phyloP scores from a whole-genome alignment of 2,888 invertebrate species.

The Liopterus haemorrhoidalis region DNA sequence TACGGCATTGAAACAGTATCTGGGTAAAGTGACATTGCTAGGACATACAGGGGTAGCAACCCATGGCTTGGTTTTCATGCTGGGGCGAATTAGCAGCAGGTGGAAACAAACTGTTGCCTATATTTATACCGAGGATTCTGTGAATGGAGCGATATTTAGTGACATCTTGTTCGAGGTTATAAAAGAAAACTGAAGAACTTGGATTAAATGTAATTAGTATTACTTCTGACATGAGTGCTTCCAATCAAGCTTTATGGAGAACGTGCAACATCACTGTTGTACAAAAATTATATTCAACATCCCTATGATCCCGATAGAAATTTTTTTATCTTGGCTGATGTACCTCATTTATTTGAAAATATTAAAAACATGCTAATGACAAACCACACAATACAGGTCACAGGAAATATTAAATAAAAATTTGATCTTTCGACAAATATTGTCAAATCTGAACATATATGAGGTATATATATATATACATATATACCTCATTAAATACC shows the following conservation, averaged over 20 bases:
- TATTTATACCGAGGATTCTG: slow-evolving; percentile 14
- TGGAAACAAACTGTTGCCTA: slow-evolving; percentile 24
- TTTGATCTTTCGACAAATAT: slow-evolving; percentile 19
- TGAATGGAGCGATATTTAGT: slow-evolving; percentile 9
- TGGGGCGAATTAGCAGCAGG: slow-evolving; percentile 14
- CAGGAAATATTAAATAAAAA: slow-evolving; percentile 5
- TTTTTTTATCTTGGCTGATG: slow-evolving; percentile 11
- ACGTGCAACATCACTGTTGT: slow-evolving; percentile 22
- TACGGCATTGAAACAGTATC: slow-evolving; percentile 11
- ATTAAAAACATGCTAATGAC: slow-evolving; percentile 13
- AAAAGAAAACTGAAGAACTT: slow-evolving; percentile 13
- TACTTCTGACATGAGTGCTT: slow-evolving; percentile 34
- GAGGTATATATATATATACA: too few species aligned
- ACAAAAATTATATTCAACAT: slow-evolving; percentile 9
- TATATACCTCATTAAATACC: slow-evolving; percentile 16
- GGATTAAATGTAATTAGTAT: slow-evolving; percentile 28
- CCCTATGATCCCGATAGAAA: slow-evolving; percentile 7
- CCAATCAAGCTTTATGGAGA: slow-evolving; percentile 32
- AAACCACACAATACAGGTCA: slow-evolving; percentile 7
- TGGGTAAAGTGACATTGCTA: slow-evolving; percentile 23
- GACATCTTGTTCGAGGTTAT: slow-evolving; percentile 10
- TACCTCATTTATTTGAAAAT: slow-evolving; percentile 17
- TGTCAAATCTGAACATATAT: slow-evolving; percentile 25
- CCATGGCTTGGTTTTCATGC: slow-evolving; percentile 24
- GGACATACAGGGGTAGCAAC: slow-evolving; percentile 18